Conservation (phyloP, 2,888 invertebrate species). For the Platycheirus albimanus region DNA sequence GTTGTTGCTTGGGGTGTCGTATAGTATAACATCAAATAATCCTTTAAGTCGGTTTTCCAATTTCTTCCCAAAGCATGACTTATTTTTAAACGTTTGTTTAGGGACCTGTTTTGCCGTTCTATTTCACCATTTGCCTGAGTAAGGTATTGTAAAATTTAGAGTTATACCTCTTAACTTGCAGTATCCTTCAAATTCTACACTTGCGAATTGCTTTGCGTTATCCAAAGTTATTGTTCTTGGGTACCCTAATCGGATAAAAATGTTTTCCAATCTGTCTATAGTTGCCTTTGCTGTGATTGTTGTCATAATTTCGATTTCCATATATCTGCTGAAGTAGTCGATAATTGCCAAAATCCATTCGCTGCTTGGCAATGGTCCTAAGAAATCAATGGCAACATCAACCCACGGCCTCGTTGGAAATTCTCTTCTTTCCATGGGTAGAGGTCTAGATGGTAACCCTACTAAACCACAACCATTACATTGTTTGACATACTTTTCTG, state of each 20-base stretch:
- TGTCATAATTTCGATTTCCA: not conserved
- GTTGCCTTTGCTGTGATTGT: conserved; percentile 1
- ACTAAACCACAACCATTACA: not conserved
- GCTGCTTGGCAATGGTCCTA: not conserved
- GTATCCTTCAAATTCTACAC: not conserved
- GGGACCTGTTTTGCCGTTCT: not conserved
- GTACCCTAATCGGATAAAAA: no score
- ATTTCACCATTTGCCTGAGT: not conserved
- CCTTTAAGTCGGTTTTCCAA: not conserved
- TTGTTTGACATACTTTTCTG: no score
- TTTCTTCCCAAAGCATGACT: not conserved
- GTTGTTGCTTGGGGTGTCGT: no score
- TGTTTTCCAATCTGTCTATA: no score
- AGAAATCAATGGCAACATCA: not conserved
- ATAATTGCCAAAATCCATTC: no score
- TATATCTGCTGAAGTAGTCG: not conserved
- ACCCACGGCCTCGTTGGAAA: not conserved
- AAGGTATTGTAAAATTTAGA: not conserved
- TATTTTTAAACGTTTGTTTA: not conserved
- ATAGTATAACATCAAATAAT: not conserved
- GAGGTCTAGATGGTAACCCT: not conserved
- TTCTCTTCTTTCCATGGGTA: not conserved
- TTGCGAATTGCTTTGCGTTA: not conserved
- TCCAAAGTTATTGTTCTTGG: not conserved
- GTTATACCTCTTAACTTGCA: no score